Percentiles rank a stretch among this genome's conserved stretches.
phyloP scores from a whole-genome alignment of 2,797 vertebrate species.

The Mormyrops attenuatus region DNA sequence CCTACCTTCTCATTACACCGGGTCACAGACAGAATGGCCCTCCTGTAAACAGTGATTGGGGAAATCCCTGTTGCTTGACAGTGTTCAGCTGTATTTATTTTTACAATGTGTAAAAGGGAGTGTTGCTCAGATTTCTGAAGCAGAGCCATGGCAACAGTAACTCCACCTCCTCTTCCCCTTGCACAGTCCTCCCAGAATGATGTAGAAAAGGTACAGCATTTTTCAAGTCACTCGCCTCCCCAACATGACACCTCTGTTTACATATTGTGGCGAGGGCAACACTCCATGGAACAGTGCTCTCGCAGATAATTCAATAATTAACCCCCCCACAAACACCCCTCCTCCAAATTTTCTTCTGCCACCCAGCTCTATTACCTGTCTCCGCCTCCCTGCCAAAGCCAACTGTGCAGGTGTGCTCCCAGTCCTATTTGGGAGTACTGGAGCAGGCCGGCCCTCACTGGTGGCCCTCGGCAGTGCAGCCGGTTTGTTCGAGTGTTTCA shows the following conservation, averaged over 20 bases:
- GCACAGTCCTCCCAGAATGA: neutral
- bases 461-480: neutral
- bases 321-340: constrained; percentile 9
- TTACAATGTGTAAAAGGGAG: constrained; percentile 11
- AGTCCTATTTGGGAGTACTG: constrained; percentile 27
- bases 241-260: constrained; percentile 9
- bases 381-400: constrained; percentile 15
- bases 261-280: neutral
- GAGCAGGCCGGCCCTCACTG: neutral
- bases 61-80: constrained; percentile 37
- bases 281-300: neutral
- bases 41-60: constrained; percentile 42
- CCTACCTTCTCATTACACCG: constrained; percentile 39
- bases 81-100: neutral
- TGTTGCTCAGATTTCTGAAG: constrained; percentile 20
- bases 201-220: neutral
- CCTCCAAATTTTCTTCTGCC: constrained; percentile 28
- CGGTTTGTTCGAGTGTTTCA: constrained; percentile 42
- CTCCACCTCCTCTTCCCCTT: neutral
- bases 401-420: constrained; percentile 25
- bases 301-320: neutral
- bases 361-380: neutral
- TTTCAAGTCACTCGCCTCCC: neutral
- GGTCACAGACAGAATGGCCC: constrained; percentile 35
- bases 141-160: constrained; percentile 30